Conservation (phyloP, 1,140 invertebrate genomes). For the Zophobas morio region DNA sequence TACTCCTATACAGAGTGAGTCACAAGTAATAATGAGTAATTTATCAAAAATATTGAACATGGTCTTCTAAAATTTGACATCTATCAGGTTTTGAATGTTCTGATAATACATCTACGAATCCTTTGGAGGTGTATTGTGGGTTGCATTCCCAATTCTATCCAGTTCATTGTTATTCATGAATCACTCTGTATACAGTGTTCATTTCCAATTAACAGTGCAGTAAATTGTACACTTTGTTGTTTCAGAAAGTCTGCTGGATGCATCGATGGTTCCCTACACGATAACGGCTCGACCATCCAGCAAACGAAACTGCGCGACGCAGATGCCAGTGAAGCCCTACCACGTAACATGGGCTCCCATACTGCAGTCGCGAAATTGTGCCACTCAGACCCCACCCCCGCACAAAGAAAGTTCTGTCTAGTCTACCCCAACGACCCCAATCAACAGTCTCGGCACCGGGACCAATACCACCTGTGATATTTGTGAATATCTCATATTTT, state of each 20-base stretch:
- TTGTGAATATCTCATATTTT: constrained; percentile 68
- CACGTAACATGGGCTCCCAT: constrained; percentile 68
- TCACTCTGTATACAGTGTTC: too few relatives aligned
- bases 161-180: too few relatives aligned
- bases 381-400: constrained; percentile 66
- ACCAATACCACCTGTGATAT: constrained; percentile 69
- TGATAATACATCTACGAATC: too few relatives aligned
- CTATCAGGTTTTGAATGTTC: too few relatives aligned
- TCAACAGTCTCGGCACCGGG: constrained; percentile 66
- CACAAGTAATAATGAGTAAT: too few relatives aligned
- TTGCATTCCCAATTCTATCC: too few relatives aligned
- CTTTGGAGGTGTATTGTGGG: too few relatives aligned
- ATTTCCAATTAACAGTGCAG: neutral
- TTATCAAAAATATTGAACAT: too few relatives aligned
- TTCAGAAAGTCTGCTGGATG: constrained; percentile 65
- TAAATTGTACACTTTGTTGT: constrained; percentile 32
- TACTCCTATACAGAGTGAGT: too few relatives aligned
- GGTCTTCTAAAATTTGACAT: too few relatives aligned
- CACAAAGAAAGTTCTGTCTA: constrained; percentile 68
- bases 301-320: constrained; percentile 66
- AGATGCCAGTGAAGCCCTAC: constrained; percentile 67
- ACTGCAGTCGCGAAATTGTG: constrained; percentile 65
- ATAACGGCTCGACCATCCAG: constrained; percentile 64
- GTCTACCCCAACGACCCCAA: constrained; percentile 60
- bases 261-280: constrained; percentile 64